Percentiles rank a stretch among this genome's conserved stretches.
phyloP scores from a whole-genome alignment of 2,113 vertebrate species.

The Pachyramphus minor region DNA sequence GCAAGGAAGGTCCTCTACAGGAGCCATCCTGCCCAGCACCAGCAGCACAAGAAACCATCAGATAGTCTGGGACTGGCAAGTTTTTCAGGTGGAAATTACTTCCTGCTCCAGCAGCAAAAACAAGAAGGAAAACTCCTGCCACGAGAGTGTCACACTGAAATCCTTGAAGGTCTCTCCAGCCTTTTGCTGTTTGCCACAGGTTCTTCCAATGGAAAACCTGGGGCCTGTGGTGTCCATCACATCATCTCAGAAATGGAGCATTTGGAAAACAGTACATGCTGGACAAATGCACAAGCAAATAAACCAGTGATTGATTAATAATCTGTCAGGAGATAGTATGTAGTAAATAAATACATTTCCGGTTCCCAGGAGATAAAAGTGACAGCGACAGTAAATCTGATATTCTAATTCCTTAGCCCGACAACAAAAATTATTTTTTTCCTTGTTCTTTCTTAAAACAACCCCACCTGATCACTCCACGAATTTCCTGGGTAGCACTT shows the following conservation, averaged over 20 bases:
- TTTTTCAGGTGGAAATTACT: background rate
- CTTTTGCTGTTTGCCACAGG: background rate
- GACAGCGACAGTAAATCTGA: background rate
- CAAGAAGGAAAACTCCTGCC: background rate
- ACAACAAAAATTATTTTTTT: background rate
- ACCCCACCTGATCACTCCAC: background rate
- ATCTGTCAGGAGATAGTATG: background rate
- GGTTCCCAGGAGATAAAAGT: background rate
- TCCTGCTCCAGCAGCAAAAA: background rate
- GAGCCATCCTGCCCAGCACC: background rate
- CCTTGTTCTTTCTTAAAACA: background rate
- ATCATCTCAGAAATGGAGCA: background rate
- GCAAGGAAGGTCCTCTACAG: background rate
- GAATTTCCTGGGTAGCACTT: background rate
- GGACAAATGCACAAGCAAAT: background rate
- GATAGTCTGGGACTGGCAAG: background rate
- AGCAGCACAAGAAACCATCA: background rate
- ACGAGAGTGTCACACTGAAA: background rate
- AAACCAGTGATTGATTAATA: background rate
- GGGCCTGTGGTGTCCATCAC: background rate
- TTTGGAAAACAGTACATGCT: background rate
- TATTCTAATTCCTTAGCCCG: background rate
- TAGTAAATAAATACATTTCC: background rate
- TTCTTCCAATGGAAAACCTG: background rate
- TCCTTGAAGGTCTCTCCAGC: background rate